Percentiles rank a stretch among this genome's conserved stretches.
phyloP scores from a whole-genome alignment of 2,797 vertebrate species.

The Erpetoichthys calabaricus region DNA sequence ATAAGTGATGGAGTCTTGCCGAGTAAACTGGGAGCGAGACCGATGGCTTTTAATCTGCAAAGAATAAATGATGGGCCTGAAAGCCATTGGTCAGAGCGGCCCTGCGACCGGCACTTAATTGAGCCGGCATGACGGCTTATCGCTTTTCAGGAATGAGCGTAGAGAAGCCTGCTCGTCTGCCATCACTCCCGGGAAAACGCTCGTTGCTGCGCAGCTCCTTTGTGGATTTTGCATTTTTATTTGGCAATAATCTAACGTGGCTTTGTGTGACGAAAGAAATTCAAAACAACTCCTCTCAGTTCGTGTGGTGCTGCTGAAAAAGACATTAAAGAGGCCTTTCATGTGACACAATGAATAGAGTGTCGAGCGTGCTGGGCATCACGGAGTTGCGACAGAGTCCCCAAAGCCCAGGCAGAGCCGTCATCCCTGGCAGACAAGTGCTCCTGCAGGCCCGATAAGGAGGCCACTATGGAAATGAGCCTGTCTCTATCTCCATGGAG shows the following conservation, averaged over 20 bases:
- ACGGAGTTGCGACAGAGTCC: conserved; percentile 28
- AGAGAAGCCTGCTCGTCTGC: no score
- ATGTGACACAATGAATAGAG: conserved; percentile 44
- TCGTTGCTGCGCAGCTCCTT: no score
- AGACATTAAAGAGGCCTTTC: conserved; percentile 20
- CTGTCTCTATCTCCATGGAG: conserved; percentile 17
- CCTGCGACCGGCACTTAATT: not conserved
- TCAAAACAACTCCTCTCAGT: conserved; percentile 11
- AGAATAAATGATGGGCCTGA: not conserved
- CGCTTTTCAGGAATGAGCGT: no score
- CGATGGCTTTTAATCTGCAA: not conserved
- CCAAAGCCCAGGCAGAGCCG: conserved; percentile 33
- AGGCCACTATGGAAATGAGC: conserved; percentile 33
- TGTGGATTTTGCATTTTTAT: conserved; percentile 18
- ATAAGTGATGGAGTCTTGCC: not conserved
- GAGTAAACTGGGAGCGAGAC: not conserved
- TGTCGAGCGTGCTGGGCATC: conserved; percentile 31
- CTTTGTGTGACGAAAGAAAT: conserved; percentile 35
- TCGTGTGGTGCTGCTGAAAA: no score
- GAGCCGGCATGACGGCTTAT: not conserved
- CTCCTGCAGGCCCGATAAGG: conserved; percentile 50
- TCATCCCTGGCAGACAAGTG: conserved; percentile 44
- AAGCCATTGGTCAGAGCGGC: not conserved
- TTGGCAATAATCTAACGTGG: conserved; percentile 28
- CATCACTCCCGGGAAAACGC: no score